Conservation (phyloP, 1,140 invertebrate species). For the Drosophila prosaltans region DNA sequence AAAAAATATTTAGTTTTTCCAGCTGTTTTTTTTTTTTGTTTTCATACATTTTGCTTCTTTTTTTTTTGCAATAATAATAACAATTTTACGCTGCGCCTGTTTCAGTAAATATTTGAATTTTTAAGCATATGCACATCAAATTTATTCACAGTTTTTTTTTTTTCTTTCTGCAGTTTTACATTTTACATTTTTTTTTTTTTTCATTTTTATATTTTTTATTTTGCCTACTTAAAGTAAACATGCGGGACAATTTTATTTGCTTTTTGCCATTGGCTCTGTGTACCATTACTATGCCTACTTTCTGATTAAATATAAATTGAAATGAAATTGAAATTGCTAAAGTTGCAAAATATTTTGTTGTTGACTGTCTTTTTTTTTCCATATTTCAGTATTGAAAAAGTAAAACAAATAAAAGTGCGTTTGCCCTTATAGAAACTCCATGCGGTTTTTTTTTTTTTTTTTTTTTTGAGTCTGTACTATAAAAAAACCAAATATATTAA, state of each 20-base stretch:
- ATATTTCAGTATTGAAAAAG: no score
- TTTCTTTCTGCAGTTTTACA: not conserved
- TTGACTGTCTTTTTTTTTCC: no score
- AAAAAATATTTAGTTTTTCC: not conserved
- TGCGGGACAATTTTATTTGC: not conserved
- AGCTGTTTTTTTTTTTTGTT: not conserved
- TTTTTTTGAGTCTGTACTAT: no score
- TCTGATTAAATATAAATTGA: slow-evolving; percentile 9
- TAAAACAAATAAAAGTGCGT: no score
- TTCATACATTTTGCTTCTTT: slow-evolving; percentile 10
- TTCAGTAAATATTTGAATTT: slow-evolving; percentile 70
- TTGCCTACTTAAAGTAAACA: slow-evolving; percentile 11
- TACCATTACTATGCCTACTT: not conserved
- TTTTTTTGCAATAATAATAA: slow-evolving; percentile 64
- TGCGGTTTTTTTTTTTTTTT: no score
- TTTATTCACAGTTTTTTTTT: slow-evolving; percentile 30
- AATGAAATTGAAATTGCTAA: not conserved
- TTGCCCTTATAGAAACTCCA: no score
- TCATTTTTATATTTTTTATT: not conserved
- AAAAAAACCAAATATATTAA: no score
- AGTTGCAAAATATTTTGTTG: not conserved
- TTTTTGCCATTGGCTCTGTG: not conserved
- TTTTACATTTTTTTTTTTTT: not conserved
- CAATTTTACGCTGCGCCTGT: slow-evolving; percentile 61
- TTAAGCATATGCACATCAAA: slow-evolving; percentile 70